Conservation (phyloP, 2,797 vertebrate species). For the Buphagus erythrorhynchus region DNA sequence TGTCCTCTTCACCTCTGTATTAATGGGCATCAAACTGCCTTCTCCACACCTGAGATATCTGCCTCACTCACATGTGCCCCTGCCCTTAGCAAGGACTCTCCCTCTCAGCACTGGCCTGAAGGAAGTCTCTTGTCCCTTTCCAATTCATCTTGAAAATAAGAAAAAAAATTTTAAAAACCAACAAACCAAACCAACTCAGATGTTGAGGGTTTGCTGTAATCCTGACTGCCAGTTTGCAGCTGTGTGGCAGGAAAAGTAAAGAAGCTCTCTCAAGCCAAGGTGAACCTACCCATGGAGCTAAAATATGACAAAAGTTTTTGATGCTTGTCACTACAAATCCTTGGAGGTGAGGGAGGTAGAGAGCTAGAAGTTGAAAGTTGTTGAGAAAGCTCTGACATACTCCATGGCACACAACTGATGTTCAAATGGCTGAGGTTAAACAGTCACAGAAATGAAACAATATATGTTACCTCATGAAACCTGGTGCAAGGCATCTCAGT, state of each 20-base stretch:
- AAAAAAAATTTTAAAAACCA: neutral
- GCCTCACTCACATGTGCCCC: neutral
- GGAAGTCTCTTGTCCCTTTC: neutral
- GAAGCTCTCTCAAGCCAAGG: neutral
- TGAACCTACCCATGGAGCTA: neutral
- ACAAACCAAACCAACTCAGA: neutral
- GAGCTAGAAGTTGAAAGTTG: neutral
- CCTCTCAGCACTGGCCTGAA: neutral
- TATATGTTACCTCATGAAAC: neutral
- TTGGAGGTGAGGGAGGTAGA: neutral
- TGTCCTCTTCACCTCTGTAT: neutral
- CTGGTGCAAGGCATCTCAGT: neutral
- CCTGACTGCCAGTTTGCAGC: neutral
- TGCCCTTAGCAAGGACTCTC: neutral
- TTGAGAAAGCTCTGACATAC: neutral
- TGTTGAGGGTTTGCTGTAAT: neutral
- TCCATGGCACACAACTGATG: fast-evolving
- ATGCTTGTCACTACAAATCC: neutral
- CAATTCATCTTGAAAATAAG: neutral
- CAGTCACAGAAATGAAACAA: neutral
- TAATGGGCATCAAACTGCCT: neutral
- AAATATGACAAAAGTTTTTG: neutral
- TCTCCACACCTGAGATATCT: neutral
- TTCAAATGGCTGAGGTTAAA: neutral
- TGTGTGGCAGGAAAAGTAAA: neutral